Evolutionary conservation across 2,888 invertebrate species (phyloP), one percentile per base, ranked within the genome.

Genomic region (Drosophila trichaetosa): DNA sequence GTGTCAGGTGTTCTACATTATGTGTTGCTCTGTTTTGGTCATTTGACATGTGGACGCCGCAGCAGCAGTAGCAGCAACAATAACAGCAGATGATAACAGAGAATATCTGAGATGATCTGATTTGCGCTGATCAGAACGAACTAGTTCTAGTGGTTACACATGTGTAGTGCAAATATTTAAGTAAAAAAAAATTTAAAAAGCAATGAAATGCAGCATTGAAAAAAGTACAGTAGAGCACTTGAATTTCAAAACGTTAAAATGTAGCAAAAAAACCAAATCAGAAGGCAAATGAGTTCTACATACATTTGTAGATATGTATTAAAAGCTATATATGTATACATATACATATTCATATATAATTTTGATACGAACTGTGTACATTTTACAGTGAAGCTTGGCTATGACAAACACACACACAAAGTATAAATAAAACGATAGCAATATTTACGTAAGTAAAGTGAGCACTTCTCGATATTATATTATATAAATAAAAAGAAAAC

Each of bases 191-290:
- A 71, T 38, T 21, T 7, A 51, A 57, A 52, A 51, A 46, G n/a
- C 24, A 57, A 31, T 58, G 51, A 60, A 42, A 68, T 36, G 52
- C 33, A 46, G 18, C 40, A 27, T 56, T 40, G 34, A 64, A 68
- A 69, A 51, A 76, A 73, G 83, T 83, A 78, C 76, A 79, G 82
- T 79, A 84, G 73, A 67, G 82, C 79, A 80, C 77, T 75, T 65
- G 51, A 69, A 67, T 64, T 61, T 36, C 13, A 49, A 81, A 73
- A 69, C 61, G 42, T 70, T 68, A 51, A 71, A 54, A 53, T 56
- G 58, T 53, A 48, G 21, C 33, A 60, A 52, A 67, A 61, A 31
- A 59, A 57, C 31, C 36, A 69, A 80, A 62, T 61, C 75, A 65
- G 57, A 77, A 73, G 54, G 54, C 77, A 69, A 70, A 81, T 49